Percentiles rank a stretch among this genome's conserved stretches.
Conservation (phyloP, 2,888 invertebrate genomes). For the Onchidella celtica region DNA sequence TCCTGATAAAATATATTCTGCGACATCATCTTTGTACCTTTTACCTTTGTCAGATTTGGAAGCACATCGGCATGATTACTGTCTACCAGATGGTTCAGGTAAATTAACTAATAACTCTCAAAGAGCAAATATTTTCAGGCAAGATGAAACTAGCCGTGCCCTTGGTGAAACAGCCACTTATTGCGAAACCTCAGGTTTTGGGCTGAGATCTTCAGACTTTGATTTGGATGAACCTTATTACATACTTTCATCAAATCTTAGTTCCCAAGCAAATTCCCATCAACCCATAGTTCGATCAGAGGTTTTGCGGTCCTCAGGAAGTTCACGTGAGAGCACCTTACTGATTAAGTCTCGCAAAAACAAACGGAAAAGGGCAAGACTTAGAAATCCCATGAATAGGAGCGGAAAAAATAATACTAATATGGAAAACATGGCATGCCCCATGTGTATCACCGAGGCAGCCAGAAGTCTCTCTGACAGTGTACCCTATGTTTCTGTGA, state of each 20-base stretch:
- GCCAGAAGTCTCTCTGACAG: not conserved
- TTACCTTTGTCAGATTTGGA: slow-evolving; percentile 3
- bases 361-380: not conserved
- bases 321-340: not conserved
- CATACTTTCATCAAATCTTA: not conserved
- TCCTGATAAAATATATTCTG: not conserved
- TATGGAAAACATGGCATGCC: not conserved
- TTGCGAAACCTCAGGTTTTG: no score
- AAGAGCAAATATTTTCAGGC: not conserved
- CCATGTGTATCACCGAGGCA: not conserved
- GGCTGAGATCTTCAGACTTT: not conserved
- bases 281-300: not conserved
- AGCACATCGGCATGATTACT: not conserved
- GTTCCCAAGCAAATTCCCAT: no score
- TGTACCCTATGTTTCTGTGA: slow-evolving; percentile 4
- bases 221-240: not conserved
- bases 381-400: not conserved
- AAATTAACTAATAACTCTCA: not conserved
- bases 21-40: not conserved
- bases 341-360: not conserved
- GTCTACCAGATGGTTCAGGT: not conserved
- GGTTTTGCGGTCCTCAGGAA: not conserved
- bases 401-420: not conserved
- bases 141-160: no score
- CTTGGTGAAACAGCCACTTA: no score